These are phyloP conservation scores for Meghimatium bilineatum DNA, from an alignment of 2,888 invertebrate species.

Conservation along the genomic window DNA sequence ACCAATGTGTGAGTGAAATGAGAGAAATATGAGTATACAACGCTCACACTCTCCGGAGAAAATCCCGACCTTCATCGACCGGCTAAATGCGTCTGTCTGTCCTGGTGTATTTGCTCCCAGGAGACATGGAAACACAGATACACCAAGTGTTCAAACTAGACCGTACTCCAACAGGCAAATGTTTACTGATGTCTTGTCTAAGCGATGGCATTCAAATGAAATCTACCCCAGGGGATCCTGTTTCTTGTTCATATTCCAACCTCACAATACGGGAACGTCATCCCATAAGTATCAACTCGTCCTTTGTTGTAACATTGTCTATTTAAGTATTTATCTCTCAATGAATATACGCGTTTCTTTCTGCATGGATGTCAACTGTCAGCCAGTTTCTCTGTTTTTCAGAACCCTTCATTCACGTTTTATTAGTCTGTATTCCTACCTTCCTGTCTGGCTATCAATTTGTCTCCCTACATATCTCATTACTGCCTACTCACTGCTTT, in stretches of 20 bases:
- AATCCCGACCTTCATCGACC: background rate
- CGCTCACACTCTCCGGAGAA: background rate
- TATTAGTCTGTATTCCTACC: background rate
- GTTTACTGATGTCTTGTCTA: background rate
- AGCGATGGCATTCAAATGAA: background rate
- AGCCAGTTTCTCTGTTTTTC: too few relatives aligned
- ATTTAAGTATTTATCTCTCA: background rate
- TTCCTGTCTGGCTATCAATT: background rate
- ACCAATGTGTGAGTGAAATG: too few relatives aligned
- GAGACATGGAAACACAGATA: background rate
- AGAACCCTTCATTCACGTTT: too few relatives aligned
- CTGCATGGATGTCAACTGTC: too few relatives aligned
- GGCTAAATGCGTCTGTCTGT: background rate
- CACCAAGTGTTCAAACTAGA: background rate
- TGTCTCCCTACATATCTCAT: conserved; percentile 7
- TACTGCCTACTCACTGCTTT: conserved; percentile 17
- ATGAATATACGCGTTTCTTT: background rate
- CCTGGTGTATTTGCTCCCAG: background rate
- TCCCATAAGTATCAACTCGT: too few relatives aligned
- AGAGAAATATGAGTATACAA: too few relatives aligned
- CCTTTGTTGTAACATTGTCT: too few relatives aligned
- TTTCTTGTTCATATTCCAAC: background rate
- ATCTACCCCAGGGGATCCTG: background rate
- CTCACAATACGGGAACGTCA: too few relatives aligned
- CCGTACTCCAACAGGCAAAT: background rate